Conservation (phyloP, 2,797 vertebrate species). For the Antrozous pallidus region DNA sequence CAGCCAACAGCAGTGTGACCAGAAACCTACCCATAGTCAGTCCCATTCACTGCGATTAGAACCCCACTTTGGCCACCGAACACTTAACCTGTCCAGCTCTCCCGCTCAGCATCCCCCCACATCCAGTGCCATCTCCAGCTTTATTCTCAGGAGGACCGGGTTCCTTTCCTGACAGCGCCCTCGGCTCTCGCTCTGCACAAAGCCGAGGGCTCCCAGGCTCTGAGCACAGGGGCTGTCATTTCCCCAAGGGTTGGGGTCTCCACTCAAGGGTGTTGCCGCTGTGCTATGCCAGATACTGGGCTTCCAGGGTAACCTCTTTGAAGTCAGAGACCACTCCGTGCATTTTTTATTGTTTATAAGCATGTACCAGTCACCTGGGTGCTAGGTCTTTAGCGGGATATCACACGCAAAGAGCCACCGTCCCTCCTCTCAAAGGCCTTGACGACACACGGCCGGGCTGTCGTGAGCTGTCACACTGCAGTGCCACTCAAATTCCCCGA, state of each 20-base stretch:
- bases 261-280: background rate
- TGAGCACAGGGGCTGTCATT: background rate
- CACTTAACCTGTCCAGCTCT: constrained; percentile 16
- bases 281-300: background rate
- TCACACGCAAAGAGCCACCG: background rate
- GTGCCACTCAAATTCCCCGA: background rate
- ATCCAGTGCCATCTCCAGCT: background rate
- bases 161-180: background rate
- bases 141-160: background rate
- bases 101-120: background rate
- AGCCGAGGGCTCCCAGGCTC: background rate
- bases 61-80: background rate
- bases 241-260: background rate
- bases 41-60: background rate
- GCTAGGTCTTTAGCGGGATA: background rate
- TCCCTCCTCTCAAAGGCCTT: background rate
- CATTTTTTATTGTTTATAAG: background rate
- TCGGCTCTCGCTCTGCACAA: background rate
- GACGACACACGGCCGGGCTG: background rate
- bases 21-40: constrained; percentile 59
- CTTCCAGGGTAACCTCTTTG: background rate
- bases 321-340: background rate
- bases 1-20: constrained; percentile 57
- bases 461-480: background rate
- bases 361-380: background rate